Percentiles rank a stretch among this genome's conserved stretches.
These are phyloP conservation scores for Spinus olivaceus DNA, from an alignment of 2,797 vertebrate species.

Conservation along the genomic window DNA sequence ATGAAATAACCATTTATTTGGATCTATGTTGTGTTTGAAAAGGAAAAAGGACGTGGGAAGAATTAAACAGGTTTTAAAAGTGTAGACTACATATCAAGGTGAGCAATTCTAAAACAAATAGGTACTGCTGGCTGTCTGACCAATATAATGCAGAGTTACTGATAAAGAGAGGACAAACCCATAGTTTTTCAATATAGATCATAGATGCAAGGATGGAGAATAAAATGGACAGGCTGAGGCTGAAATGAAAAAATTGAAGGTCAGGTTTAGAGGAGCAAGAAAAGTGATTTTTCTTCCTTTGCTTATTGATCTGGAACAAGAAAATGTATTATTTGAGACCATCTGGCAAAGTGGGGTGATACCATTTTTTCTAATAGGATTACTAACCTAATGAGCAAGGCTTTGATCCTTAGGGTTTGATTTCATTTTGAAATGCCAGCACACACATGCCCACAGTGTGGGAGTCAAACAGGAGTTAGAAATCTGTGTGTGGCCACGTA, in stretches of 20 bases:
- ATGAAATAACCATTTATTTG: not conserved
- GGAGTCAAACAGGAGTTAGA: not conserved
- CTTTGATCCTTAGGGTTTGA: not conserved
- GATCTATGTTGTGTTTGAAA: not conserved
- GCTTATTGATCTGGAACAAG: not conserved
- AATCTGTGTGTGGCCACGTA: accelerated
- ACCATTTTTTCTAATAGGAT: not conserved
- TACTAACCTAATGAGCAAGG: not conserved
- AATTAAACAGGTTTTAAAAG: not conserved
- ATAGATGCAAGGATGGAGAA: not conserved
- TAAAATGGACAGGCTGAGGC: not conserved
- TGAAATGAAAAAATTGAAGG: not conserved
- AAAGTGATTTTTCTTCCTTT: not conserved
- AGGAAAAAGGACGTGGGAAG: not conserved
- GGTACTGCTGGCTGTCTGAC: not conserved
- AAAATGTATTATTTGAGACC: not conserved
- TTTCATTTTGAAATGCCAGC: not conserved
- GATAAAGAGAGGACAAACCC: not conserved
- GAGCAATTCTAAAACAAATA: not conserved
- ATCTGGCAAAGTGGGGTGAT: not conserved
- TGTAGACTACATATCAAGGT: not conserved
- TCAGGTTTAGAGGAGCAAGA: not conserved
- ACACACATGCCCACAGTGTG: not conserved
- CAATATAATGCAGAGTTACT: not conserved
- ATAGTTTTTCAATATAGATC: not conserved